These are phyloP conservation scores for Zaprionus camerounensis DNA, from an alignment of 1,140 invertebrate species.

Conservation along the genomic window DNA sequence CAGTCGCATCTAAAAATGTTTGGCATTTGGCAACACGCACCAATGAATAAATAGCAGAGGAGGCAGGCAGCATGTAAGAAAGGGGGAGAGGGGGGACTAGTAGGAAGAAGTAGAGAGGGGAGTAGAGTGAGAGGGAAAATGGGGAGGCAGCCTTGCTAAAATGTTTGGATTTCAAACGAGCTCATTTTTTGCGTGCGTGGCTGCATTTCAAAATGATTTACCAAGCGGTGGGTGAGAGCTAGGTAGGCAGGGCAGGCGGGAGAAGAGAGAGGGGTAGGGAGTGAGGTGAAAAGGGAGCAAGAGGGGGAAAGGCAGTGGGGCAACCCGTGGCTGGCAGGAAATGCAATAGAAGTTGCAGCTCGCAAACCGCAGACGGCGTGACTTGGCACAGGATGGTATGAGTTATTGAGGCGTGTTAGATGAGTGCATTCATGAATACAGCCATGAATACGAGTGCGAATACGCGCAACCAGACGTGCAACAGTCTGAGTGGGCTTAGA, in stretches of 20 bases:
- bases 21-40: constrained; percentile 81
- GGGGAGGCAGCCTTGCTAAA: constrained; percentile 41
- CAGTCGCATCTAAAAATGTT: constrained; percentile 81
- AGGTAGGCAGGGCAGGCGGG: constrained; percentile 44
- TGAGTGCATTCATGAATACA: neutral
- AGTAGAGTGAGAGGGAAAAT: neutral
- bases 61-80: constrained; percentile 2
- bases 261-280: neutral
- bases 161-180: constrained; percentile 79
- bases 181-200: constrained; percentile 77
- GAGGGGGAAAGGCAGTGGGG: neutral
- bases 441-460: constrained; percentile 16
- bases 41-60: constrained; percentile 62
- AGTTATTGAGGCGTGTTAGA: constrained; percentile 51
- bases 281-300: neutral
- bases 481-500: constrained; percentile 40
- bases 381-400: constrained; percentile 53
- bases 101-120: too few species aligned
- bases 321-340: neutral
- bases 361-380: constrained; percentile 68
- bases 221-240: constrained; percentile 43
- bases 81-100: neutral
- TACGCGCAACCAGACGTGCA: too few species aligned
- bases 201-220: constrained; percentile 79
- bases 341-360: neutral